Percentiles rank a stretch among this genome's conserved stretches.
These are phyloP conservation scores for Dolichomitus sp. DNA, from an alignment of 2,888 invertebrate species.

Conservation along the genomic window DNA sequence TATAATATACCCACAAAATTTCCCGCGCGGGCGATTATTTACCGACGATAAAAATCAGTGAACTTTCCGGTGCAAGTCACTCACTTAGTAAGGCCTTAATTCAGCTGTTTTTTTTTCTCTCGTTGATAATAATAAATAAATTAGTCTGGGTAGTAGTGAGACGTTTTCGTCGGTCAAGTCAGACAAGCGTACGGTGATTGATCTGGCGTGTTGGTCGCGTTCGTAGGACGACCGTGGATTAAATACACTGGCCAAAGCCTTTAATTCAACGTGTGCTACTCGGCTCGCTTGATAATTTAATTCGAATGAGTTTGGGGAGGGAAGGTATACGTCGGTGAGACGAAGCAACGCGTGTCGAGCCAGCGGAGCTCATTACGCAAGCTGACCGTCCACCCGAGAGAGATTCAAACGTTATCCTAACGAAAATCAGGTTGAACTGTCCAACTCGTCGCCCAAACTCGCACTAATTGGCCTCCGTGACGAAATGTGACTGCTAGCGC, in stretches of 20 bases:
- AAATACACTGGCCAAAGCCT: constrained; percentile 48
- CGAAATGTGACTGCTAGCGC: constrained; percentile 61
- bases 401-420: constrained; percentile 63
- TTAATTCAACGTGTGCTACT: constrained; percentile 22
- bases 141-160: constrained; percentile 14
- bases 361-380: constrained; percentile 65
- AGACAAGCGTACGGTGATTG: constrained; percentile 51
- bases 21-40: not conserved
- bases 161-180: constrained; percentile 26
- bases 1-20: not conserved
- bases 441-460: constrained; percentile 63
- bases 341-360: constrained; percentile 49
- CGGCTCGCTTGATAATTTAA: constrained; percentile 62
- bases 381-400: constrained; percentile 29
- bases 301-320: constrained; percentile 51
- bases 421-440: constrained; percentile 66
- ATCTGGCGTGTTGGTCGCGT: constrained; percentile 56
- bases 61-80: constrained; percentile 9
- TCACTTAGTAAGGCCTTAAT: not conserved
- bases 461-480: constrained; percentile 67
- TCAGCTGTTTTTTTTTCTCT: not conserved
- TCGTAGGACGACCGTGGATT: constrained; percentile 44
- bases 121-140: constrained; percentile 20
- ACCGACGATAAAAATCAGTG: not conserved
- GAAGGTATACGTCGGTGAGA: constrained; percentile 1